phyloP scores from a whole-genome alignment of 2,113 vertebrate species.

The Tachysurus fulvidraco region DNA sequence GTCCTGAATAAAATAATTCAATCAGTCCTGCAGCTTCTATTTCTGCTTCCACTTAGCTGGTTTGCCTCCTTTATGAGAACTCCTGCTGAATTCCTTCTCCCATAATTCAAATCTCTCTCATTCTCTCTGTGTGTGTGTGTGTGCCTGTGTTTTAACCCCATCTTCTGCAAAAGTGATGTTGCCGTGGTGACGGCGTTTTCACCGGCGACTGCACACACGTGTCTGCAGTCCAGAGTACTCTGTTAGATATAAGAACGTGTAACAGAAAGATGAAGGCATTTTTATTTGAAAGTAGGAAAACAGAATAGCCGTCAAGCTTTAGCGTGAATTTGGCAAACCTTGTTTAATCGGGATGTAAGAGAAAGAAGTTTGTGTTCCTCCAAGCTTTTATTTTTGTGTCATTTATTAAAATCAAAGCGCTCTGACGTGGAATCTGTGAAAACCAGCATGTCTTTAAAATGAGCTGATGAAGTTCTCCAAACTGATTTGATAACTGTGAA shows the following conservation, averaged over 20 bases:
- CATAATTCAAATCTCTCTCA: background rate
- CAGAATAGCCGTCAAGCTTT: background rate
- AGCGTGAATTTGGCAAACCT: background rate
- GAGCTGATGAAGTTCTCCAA: background rate
- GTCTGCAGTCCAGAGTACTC: slow-evolving; percentile 14
- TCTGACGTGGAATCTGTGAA: background rate
- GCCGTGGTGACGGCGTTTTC: slow-evolving; percentile 67
- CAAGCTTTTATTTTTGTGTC: background rate
- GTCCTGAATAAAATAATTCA: slow-evolving; percentile 27
- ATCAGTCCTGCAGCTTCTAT: slow-evolving; percentile 9
- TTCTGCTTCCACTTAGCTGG: slow-evolving; percentile 10
- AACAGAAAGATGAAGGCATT: background rate
- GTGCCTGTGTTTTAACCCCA: slow-evolving; percentile 62
- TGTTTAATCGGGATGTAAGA: background rate
- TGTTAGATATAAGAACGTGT: slow-evolving; percentile 24
- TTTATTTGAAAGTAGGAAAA: background rate
- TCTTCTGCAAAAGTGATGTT: slow-evolving; percentile 59
- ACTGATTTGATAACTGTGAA: background rate
- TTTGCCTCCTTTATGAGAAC: slow-evolving; percentile 56
- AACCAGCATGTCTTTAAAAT: background rate
- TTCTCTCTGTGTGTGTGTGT: slow-evolving; percentile 34
- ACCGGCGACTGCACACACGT: slow-evolving; percentile 35
- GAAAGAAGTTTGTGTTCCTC: background rate
- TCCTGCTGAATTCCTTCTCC: slow-evolving; percentile 43
- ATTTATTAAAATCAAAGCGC: background rate